These are phyloP conservation scores for Anarhynchus alexandrinus DNA, from an alignment of 2,113 vertebrate genomes.

Conservation along the genomic window DNA sequence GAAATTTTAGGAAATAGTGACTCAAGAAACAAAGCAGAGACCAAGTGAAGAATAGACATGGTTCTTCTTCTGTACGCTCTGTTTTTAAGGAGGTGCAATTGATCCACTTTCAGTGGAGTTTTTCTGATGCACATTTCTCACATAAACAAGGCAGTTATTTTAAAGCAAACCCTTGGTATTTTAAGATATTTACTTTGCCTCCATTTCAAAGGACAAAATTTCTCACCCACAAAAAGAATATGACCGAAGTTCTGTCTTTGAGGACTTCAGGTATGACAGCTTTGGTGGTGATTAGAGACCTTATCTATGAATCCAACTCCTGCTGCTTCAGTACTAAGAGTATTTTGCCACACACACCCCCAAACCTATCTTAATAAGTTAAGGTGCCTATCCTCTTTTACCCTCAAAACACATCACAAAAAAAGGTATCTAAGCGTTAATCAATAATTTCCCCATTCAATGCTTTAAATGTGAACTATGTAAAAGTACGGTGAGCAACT, in stretches of 20 bases:
- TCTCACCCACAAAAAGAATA: background rate
- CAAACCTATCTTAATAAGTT: background rate
- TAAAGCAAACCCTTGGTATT: background rate
- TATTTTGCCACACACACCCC: background rate
- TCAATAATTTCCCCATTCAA: background rate
- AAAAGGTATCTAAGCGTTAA: background rate
- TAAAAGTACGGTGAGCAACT: background rate
- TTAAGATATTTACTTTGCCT: background rate
- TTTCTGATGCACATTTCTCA: background rate
- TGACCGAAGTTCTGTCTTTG: background rate
- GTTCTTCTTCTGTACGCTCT: rapidly evolving
- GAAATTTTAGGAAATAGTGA: background rate
- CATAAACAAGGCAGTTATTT: background rate
- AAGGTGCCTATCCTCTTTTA: background rate
- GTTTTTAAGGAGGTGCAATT: background rate
- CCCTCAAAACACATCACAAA: background rate
- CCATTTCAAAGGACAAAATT: background rate
- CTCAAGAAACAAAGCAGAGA: background rate
- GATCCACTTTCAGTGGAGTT: background rate
- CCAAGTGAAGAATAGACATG: background rate
- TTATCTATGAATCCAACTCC: background rate
- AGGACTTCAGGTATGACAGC: background rate
- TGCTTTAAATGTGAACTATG: background rate
- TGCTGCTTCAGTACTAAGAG: background rate
- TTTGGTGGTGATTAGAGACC: background rate